Evolutionary conservation across 1,140 invertebrate genomes (phyloP).

Genomic region (Latrodectus geometricus): DNA sequence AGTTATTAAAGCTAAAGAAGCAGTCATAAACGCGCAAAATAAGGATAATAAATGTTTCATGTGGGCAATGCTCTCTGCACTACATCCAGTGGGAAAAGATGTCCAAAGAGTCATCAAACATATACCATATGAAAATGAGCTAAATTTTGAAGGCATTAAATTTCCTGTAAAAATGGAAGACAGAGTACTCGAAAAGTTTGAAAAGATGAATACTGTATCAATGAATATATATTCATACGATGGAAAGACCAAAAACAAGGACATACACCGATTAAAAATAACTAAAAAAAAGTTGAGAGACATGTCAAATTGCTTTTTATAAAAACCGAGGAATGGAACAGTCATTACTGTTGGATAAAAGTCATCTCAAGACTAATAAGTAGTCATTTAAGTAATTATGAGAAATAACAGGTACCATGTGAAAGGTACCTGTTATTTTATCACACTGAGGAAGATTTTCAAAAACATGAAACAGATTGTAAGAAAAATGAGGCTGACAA

Average conservation of each 20-base stretch:
- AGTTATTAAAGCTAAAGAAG: too few relatives aligned
- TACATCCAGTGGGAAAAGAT: neutral
- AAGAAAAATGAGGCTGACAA: neutral
- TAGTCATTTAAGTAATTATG: neutral
- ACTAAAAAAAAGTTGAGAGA: slow-evolving; percentile 25
- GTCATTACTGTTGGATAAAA: slow-evolving; percentile 32
- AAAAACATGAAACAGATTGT: neutral
- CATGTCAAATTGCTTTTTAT: slow-evolving; percentile 32
- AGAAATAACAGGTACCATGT: neutral
- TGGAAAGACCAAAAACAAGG: neutral
- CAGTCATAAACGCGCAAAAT: too few relatives aligned
- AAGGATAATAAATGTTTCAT: too few relatives aligned
- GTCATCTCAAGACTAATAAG: neutral
- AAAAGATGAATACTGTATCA: slow-evolving; percentile 35
- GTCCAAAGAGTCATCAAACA: slow-evolving; percentile 11
- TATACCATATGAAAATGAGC: neutral
- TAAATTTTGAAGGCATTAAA: too few relatives aligned
- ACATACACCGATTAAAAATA: neutral
- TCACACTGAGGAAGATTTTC: neutral
- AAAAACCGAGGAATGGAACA: neutral
- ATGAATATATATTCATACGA: slow-evolving; percentile 33
- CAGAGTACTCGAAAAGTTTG: slow-evolving; percentile 19
- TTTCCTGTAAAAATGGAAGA: too few relatives aligned
- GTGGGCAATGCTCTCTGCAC: too few relatives aligned
- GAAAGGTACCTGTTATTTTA: too few relatives aligned